A percentile compares a stretch with the other conserved stretches of the same genome.
These are phyloP conservation scores for Agrochola litura DNA, from an alignment of 2,888 invertebrate genomes.

Conservation along the genomic window DNA sequence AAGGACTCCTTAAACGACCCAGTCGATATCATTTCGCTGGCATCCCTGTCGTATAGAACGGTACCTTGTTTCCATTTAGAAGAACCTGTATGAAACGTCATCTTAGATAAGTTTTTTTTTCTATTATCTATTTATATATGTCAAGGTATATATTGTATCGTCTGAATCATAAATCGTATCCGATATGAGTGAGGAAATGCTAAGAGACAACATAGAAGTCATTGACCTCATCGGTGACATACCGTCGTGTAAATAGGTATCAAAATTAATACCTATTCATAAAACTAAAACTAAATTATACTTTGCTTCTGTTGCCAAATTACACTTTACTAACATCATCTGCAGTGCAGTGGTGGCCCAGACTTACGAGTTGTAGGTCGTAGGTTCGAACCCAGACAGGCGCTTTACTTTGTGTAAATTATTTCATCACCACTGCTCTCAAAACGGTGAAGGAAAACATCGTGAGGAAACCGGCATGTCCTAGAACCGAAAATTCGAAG, in stretches of 20 bases:
- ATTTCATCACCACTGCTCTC: too few species aligned
- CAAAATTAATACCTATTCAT: neutral
- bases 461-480: too few species aligned
- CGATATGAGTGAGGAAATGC: neutral
- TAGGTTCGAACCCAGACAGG: too few species aligned
- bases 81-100: neutral
- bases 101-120: too few species aligned
- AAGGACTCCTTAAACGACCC: neutral
- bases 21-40: neutral
- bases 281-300: neutral
- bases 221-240: neutral
- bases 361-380: too few species aligned
- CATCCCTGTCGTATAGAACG: neutral
- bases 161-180: neutral
- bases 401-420: too few species aligned
- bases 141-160: neutral
- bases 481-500: too few species aligned
- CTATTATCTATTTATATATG: neutral
- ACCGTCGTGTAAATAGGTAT: neutral
- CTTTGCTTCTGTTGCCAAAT: neutral
- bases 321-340: neutral
- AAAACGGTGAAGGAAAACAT: too few species aligned
- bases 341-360: too few species aligned
- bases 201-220: neutral
- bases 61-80: neutral